Evolutionary conservation across 1,140 invertebrate species (phyloP).

Genomic region (Apis dorsata): DNA sequence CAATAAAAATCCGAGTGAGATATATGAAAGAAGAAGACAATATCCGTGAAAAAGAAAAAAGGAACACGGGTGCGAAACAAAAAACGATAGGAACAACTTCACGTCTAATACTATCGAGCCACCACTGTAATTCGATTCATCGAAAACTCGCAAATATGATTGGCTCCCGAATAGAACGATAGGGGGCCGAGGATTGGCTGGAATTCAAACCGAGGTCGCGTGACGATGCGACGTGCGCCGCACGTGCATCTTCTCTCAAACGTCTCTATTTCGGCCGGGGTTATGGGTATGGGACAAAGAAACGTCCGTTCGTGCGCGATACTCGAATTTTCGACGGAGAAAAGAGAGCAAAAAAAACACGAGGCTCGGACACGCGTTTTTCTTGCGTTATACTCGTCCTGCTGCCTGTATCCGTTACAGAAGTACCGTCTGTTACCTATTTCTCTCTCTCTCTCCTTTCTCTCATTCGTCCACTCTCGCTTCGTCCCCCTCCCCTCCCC

Average conservation of each 20-base stretch:
- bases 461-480: background rate
- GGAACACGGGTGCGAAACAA: no score
- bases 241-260: background rate
- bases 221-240: background rate
- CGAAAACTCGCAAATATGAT: no score
- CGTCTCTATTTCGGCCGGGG: background rate
- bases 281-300: background rate
- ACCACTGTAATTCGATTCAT: no score
- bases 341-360: background rate
- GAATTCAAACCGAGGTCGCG: conserved; percentile 12
- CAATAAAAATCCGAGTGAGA: no score
- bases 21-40: no score
- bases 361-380: background rate
- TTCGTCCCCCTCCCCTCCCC: background rate
- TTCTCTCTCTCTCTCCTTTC: background rate
- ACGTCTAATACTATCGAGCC: no score
- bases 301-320: no score
- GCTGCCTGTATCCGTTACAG: background rate
- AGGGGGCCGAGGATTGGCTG: background rate
- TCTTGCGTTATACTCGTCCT: background rate
- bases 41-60: no score
- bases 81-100: no score
- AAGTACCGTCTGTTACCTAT: background rate
- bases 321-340: background rate
- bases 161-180: background rate